These are phyloP conservation scores for Monoplex corrugatus DNA, from an alignment of 2,888 invertebrate genomes.

Conservation along the genomic window DNA sequence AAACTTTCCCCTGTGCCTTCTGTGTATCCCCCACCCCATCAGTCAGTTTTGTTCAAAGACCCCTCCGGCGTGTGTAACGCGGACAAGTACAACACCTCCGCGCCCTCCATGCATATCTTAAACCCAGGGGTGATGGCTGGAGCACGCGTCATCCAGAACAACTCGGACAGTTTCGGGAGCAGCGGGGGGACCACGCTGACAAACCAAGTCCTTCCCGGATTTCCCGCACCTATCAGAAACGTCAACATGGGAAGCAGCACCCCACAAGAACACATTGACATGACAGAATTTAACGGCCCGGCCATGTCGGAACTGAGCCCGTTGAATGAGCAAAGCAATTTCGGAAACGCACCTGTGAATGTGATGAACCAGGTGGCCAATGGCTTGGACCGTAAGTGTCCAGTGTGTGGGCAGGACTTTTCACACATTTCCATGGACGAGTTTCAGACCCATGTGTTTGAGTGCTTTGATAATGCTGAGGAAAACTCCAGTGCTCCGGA, in stretches of 20 bases:
- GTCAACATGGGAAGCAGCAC: not conserved
- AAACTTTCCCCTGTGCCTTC: not conserved
- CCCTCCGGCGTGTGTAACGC: not conserved
- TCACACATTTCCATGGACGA: conserved; percentile 69
- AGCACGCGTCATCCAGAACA: conserved; percentile 19
- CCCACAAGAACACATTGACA: conserved; percentile 38
- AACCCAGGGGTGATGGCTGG: conserved; percentile 43
- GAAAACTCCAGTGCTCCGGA: conserved; percentile 58
- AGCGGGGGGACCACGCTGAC: not conserved
- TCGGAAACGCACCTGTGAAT: not conserved
- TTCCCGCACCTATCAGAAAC: not conserved
- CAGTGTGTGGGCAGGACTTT: conserved; percentile 71
- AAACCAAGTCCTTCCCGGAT: not conserved
- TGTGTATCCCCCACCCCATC: not conserved
- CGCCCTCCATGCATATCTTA: conserved; percentile 31
- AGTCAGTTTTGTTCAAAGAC: not conserved
- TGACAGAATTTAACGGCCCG: not conserved
- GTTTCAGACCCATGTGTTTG: conserved; percentile 75
- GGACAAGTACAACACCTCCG: not conserved
- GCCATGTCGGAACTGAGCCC: not conserved
- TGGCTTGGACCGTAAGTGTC: conserved; percentile 65
- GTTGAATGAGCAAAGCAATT: not conserved
- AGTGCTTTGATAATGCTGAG: conserved; percentile 71
- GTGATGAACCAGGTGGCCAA: not conserved
- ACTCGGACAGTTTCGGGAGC: conserved; percentile 39